Conservation (phyloP, 2,888 invertebrate genomes). For the Trissonchulus latispiculum region DNA sequence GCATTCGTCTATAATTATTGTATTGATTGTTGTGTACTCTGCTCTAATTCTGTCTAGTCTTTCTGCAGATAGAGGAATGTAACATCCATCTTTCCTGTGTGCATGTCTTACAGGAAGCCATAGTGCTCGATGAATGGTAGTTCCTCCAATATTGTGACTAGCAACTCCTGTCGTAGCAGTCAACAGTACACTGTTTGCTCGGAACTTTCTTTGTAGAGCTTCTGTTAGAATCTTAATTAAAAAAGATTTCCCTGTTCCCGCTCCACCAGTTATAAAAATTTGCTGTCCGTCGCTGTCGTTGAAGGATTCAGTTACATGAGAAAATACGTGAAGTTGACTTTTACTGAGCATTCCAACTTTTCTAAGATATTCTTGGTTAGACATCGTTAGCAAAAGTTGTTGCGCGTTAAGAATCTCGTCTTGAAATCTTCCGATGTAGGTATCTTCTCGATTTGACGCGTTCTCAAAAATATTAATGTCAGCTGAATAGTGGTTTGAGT, state of each 20-base stretch:
- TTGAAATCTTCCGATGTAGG: too few relatives aligned
- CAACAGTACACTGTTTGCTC: background rate
- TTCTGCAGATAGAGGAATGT: background rate
- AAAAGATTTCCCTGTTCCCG: background rate
- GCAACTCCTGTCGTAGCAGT: background rate
- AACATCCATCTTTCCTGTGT: background rate
- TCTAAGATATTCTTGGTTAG: too few relatives aligned
- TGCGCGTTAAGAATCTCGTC: too few relatives aligned
- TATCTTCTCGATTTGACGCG: background rate
- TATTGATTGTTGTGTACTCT: background rate
- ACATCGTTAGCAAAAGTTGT: too few relatives aligned
- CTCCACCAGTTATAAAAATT: background rate
- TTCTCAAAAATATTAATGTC: too few relatives aligned
- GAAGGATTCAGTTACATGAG: too few relatives aligned
- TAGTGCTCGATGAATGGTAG: background rate
- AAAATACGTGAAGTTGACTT: too few relatives aligned
- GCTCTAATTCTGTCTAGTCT: background rate
- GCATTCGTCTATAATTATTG: constrained; percentile 8
- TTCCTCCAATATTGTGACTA: background rate
- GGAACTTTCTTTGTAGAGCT: background rate
- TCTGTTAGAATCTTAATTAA: background rate
- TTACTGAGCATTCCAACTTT: too few relatives aligned
- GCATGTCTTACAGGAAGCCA: background rate
- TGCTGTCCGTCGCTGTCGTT: too few relatives aligned
- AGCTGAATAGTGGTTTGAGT: too few relatives aligned